A percentile compares a stretch with the other conserved stretches of the same genome.
phyloP scores from a whole-genome alignment of 2,797 vertebrate species.

The Syngnathus rostellatus region DNA sequence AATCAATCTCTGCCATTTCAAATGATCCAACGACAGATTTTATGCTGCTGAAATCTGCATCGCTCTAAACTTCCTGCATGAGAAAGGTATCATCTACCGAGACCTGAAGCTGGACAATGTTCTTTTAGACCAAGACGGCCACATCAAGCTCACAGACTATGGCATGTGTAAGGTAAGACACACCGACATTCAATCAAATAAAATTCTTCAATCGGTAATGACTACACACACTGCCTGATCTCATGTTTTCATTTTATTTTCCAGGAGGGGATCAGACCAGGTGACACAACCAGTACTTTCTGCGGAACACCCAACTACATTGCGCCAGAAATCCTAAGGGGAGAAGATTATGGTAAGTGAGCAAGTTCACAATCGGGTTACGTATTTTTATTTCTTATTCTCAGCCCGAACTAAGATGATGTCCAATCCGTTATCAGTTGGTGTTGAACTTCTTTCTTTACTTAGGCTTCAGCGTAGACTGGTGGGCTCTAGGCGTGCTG shows the following conservation, averaged over 20 bases:
- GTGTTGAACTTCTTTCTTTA: neutral
- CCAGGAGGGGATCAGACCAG: constrained; percentile 94
- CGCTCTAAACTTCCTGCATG: constrained; percentile 94
- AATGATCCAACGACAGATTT: constrained; percentile 70
- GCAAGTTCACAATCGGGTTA: neutral
- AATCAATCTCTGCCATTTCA: neutral
- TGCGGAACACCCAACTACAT: constrained; percentile 98
- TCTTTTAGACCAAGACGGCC: constrained; percentile 89
- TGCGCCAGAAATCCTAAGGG: constrained; percentile 92
- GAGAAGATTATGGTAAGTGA: constrained; percentile 91
- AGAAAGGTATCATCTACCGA: constrained; percentile 94
- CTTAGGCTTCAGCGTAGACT: constrained; percentile 94
- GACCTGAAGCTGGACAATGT: constrained; percentile 98
- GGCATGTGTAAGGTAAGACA: constrained; percentile 93
- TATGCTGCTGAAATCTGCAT: constrained; percentile 98
- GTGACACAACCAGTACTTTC: constrained; percentile 97
- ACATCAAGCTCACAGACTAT: constrained; percentile 97
- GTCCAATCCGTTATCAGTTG: too few species aligned
- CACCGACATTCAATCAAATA: constrained; percentile 9
- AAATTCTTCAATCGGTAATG: constrained; percentile 20
- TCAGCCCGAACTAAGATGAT: neutral
- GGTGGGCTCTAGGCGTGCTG: constrained; percentile 95
- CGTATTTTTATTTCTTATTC: neutral
- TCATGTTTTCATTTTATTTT: neutral
- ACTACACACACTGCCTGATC: constrained; percentile 5